Percentiles rank a stretch among this genome's conserved stretches.
Evolutionary conservation across 2,113 vertebrate species (phyloP).

Genomic region (Caretta caretta): DNA sequence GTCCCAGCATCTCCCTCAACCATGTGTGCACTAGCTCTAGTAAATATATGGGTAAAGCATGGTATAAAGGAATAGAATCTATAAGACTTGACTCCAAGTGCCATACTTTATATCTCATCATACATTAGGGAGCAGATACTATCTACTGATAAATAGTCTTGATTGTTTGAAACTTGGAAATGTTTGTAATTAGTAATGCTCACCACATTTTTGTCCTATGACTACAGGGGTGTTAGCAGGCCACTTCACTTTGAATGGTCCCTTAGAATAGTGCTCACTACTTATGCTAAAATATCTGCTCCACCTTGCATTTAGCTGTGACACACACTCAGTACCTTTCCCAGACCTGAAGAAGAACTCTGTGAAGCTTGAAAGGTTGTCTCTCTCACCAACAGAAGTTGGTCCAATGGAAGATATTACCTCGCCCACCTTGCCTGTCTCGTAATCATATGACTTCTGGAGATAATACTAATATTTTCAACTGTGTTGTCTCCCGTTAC

Average conservation of each 20-base stretch:
- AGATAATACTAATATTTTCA: neutral
- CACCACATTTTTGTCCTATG: neutral
- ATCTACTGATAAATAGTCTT: neutral
- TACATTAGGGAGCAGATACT: neutral
- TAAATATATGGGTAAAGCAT: neutral
- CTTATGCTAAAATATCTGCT: no score
- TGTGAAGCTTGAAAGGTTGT: neutral
- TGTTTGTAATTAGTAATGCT: neutral
- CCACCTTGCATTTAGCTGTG: no score
- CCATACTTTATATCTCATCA: neutral
- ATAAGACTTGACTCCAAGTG: neutral
- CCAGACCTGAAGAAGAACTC: neutral
- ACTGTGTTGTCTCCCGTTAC: neutral
- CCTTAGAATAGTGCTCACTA: no score
- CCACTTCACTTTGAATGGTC: no score
- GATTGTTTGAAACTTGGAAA: neutral
- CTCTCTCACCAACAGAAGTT: neutral
- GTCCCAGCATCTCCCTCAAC: neutral
- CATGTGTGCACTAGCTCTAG: rapidly evolving
- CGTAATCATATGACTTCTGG: neutral
- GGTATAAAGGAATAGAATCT: neutral
- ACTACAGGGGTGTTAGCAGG: no score
- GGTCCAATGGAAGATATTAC: neutral
- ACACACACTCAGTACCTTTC: no score
- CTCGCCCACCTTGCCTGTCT: neutral